Evolutionary conservation across 2,797 vertebrate species (phyloP), one percentile per base, ranked within the genome.

Genomic region (Sebastes nivosus): DNA sequence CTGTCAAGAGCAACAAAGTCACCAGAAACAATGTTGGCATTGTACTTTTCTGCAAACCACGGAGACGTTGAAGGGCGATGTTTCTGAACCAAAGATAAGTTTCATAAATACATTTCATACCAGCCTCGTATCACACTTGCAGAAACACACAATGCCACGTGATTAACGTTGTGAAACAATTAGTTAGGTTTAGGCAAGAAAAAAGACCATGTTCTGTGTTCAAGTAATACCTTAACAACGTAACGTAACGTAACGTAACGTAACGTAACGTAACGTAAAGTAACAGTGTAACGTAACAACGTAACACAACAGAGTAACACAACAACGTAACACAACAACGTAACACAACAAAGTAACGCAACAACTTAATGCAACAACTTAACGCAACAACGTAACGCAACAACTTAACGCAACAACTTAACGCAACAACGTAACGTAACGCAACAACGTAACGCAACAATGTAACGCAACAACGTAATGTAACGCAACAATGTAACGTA

Each of bases 341-440:
- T 9, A n/a, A 52, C 16, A 6, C 2, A 18, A 46, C 12, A 46
- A 18, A 6, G 5, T 18, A 46, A 46, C 42, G 5, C 14, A 46
- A 46, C 42, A 50, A 8, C 7, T 3, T 20, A 50, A 50, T 24
- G 24, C 27, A 3, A 27, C 55, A 58, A 27, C 0, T 3, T 6
- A 20, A 52, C 20, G 2, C 34, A 32, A 32, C 30, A 29, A 29
- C 13, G 8, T 34, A 34, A 34, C 34, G 4, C 1, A 42, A 42
- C 11, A 42, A 0, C 0, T 2, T 42, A 42, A 42, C 14, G 0
- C 5, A 42, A 38, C 36, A 30, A 8, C 5, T 1, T 7, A 46
- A 10, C 9, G 1, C 32, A 10, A 34, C 32, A 34, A 34, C 24
- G 2, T 24, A 24, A 24, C 3, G 9, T 34, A 32, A 32, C 32